These are phyloP conservation scores for Rhingia campestris DNA, from an alignment of 2,888 invertebrate genomes.

Conservation along the genomic window DNA sequence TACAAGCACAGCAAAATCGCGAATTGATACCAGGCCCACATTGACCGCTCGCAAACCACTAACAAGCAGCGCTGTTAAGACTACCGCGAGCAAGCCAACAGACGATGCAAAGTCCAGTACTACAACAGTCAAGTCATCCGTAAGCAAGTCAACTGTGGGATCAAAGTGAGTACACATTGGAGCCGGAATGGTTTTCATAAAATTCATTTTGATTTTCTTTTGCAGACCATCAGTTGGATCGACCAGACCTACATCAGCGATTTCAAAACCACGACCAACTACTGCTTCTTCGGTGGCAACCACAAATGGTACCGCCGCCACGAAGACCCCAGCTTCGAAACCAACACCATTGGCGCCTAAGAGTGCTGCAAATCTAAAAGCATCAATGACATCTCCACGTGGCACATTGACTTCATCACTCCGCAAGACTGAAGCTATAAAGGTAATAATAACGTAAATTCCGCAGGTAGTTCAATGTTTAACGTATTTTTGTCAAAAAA, in stretches of 20 bases:
- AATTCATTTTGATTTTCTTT: background rate
- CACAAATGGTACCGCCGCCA: constrained; percentile 52
- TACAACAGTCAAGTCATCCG: constrained; percentile 50
- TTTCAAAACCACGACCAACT: constrained; percentile 65
- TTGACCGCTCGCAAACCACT: constrained; percentile 58
- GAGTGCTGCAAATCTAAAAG: constrained; percentile 75
- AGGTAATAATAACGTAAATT: constrained; percentile 68
- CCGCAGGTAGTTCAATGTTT: background rate
- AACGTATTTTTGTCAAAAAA: constrained; percentile 7
- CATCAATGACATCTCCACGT: constrained; percentile 79
- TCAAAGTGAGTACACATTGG: constrained; percentile 40
- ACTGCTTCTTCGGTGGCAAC: constrained; percentile 59
- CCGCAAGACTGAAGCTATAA: constrained; percentile 78
- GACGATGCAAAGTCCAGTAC: constrained; percentile 56
- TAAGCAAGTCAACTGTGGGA: constrained; percentile 44
- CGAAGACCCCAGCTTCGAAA: constrained; percentile 64
- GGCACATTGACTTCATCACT: constrained; percentile 78
- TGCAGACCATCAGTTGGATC: constrained; percentile 46
- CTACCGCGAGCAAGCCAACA: constrained; percentile 49
- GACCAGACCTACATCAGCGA: constrained; percentile 41
- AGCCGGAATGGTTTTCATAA: background rate
- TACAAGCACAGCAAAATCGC: constrained; percentile 65
- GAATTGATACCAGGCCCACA: constrained; percentile 63
- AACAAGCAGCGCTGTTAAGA: constrained; percentile 48
- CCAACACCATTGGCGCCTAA: constrained; percentile 62